A percentile compares a stretch with the other conserved stretches of the same genome.
Evolutionary conservation across 2,888 invertebrate genomes (phyloP).

Genomic region (Branchellion lobata): DNA sequence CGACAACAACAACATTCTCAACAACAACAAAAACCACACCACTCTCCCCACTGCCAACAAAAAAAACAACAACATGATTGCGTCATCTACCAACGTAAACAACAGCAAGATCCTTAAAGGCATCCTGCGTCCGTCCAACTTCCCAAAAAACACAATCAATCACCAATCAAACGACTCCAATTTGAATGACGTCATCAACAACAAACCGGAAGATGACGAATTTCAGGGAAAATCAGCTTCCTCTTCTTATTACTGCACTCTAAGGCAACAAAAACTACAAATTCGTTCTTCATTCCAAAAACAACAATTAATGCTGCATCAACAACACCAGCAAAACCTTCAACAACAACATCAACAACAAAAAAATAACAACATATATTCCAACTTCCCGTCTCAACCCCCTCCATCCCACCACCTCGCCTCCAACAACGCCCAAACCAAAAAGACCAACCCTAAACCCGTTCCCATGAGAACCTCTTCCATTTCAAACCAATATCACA

Average conservation of each 20-base stretch:
- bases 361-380: conserved; percentile 2
- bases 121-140: conserved; percentile 8
- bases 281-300: not conserved
- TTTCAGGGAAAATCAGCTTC: not conserved
- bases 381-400: not conserved
- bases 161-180: not conserved
- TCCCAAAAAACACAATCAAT: not conserved
- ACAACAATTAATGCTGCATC: not conserved
- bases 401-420: not conserved
- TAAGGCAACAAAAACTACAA: not conserved
- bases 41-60: not conserved
- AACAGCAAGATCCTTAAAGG: not conserved
- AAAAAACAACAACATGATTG: not conserved
- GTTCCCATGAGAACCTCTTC: not conserved
- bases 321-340: no score
- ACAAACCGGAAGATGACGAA: not conserved
- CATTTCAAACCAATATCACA: not conserved
- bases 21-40: not conserved
- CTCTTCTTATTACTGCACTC: not conserved
- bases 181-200: not conserved
- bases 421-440: not conserved
- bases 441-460: not conserved
- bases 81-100: not conserved
- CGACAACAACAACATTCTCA: not conserved
- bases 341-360: conserved; percentile 8